These are phyloP conservation scores for Drosophila villosipedis DNA, from an alignment of 2,888 invertebrate genomes.

Conservation along the genomic window DNA sequence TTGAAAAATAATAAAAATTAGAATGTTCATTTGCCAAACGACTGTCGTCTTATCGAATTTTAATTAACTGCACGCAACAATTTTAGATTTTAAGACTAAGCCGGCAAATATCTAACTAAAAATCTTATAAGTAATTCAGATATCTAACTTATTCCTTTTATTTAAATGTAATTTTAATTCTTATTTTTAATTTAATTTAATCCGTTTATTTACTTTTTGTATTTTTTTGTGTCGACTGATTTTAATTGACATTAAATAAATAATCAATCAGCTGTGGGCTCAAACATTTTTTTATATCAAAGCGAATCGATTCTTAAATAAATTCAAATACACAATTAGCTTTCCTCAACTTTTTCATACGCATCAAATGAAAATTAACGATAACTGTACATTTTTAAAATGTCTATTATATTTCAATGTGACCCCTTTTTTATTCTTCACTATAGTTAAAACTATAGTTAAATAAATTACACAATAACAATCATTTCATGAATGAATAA, in stretches of 20 bases:
- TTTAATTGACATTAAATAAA: background rate
- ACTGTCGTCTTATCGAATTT: constrained; percentile 42
- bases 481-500: background rate
- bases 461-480: background rate
- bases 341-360: background rate
- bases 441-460: background rate
- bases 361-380: background rate
- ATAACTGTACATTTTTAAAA: background rate
- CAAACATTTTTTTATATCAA: background rate
- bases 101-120: background rate
- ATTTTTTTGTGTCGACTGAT: background rate
- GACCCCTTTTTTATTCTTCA: background rate
- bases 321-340: background rate
- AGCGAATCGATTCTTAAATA: background rate
- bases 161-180: background rate
- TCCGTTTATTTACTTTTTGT: background rate
- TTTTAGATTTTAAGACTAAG: constrained; percentile 1
- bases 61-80: constrained; percentile 27
- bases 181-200: background rate
- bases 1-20: constrained; percentile 48
- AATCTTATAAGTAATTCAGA: background rate
- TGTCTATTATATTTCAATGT: background rate
- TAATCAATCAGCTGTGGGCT: background rate
- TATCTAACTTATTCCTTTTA: background rate
- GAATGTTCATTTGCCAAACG: constrained; percentile 67